Percentiles rank a stretch among this genome's conserved stretches.
phyloP scores from a whole-genome alignment of 2,797 vertebrate species.

The Liasis olivaceus region DNA sequence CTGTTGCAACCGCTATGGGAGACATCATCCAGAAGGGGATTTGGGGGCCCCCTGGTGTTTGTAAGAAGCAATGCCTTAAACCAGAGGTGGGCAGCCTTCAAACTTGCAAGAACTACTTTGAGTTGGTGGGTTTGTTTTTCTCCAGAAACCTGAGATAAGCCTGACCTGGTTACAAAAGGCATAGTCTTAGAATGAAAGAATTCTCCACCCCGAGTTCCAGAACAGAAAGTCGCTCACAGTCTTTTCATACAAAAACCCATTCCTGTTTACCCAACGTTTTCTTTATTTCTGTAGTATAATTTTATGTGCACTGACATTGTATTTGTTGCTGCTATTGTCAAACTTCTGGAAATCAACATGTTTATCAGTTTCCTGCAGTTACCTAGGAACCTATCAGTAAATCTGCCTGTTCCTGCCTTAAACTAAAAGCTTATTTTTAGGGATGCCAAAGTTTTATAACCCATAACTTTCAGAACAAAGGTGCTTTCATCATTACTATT shows the following conservation, averaged over 20 bases:
- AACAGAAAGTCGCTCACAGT: neutral
- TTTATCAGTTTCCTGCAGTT: neutral
- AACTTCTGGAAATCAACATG: neutral
- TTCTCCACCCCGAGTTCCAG: neutral
- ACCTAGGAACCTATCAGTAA: neutral
- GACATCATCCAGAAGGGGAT: neutral
- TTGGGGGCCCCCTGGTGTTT: neutral
- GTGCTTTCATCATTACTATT: neutral
- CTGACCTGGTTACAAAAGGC: neutral
- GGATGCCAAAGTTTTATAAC: neutral
- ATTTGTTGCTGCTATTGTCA: neutral
- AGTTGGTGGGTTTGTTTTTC: neutral
- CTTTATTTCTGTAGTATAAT: neutral
- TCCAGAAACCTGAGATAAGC: neutral
- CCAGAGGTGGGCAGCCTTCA: neutral
- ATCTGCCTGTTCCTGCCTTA: neutral
- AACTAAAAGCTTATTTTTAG: neutral
- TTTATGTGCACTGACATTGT: neutral
- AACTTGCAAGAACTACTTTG: neutral
- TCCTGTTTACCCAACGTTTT: neutral
- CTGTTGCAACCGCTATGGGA: slow-evolving; percentile 6
- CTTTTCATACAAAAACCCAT: neutral
- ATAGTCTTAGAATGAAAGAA: neutral
- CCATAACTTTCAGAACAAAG: neutral
- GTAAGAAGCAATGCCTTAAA: neutral